These are phyloP conservation scores for Ciconia maguari DNA, from an alignment of 2,113 vertebrate genomes.

Conservation along the genomic window DNA sequence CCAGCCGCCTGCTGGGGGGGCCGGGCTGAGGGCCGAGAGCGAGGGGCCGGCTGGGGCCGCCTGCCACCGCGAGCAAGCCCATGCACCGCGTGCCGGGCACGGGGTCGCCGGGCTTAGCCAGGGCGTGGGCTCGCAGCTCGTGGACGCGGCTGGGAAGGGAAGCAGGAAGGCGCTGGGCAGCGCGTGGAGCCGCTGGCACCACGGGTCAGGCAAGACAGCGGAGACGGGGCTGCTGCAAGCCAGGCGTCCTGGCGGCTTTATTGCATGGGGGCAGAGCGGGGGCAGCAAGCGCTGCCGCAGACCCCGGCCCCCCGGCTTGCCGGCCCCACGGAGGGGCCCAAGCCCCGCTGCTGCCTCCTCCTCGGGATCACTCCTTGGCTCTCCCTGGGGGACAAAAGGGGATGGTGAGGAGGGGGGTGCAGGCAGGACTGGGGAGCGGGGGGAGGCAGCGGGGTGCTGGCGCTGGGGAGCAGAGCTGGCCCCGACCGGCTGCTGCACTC, in stretches of 20 bases:
- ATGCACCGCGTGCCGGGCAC: rapidly evolving
- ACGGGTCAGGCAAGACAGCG: rapidly evolving
- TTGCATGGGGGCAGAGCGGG: neutral
- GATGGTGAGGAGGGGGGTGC: neutral
- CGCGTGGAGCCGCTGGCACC: neutral
- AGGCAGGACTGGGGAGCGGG: neutral
- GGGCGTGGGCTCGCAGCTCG: neutral
- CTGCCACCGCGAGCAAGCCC: neutral
- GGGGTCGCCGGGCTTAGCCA: neutral
- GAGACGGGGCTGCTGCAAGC: neutral
- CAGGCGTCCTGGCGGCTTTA: neutral
- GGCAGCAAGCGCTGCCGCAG: rapidly evolving
- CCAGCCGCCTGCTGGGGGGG: neutral
- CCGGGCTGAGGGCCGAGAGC: rapidly evolving
- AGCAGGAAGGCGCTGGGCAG: neutral
- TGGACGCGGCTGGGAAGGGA: neutral
- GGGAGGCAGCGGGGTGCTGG: neutral
- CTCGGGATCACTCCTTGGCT: neutral
- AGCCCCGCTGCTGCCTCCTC: rapidly evolving
- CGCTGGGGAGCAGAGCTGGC: neutral
- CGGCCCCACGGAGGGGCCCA: rapidly evolving
- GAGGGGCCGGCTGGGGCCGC: neutral
- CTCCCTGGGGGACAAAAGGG: neutral
- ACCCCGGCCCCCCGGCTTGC: rapidly evolving
- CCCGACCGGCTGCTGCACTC: neutral